Evolutionary conservation across 2,888 invertebrate species (phyloP), one percentile per base, ranked within the genome.

Genomic region (Yponomeuta plumbellus): DNA sequence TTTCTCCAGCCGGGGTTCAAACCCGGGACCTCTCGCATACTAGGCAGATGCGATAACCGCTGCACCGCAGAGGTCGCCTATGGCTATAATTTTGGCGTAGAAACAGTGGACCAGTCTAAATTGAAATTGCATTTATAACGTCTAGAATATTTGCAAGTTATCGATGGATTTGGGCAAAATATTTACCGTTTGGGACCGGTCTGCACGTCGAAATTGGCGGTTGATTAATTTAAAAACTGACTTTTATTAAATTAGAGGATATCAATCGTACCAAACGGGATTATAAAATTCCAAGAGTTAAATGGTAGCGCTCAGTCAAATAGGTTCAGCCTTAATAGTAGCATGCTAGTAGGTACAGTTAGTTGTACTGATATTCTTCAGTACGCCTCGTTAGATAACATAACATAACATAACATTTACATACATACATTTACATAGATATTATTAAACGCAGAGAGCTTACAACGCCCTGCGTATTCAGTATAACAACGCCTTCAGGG

Each of bases 221-320:
- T 17, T 52, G 44, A 52, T 52, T 52, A 52, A 52, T 52, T 52
- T 52, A 52, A 52, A 52, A 52, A 52, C 44, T 44, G 44, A 44
- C 17, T 52, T 52, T 52, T 52, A 52, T 52, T 52, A 52, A 52
- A 52, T 52, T 52, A 52, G 44, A 52, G 44, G 44, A 52, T 52
- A 52, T 52, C 44, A 52, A 17, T 52, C 44, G 17, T 8, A 17
- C 17, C 44, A 52, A 34, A 52, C 44, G 5, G 1, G 17, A 13
- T 44, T 17, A 17, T 17, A 13, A 52, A 13, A 52, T 52, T 52
- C 44, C 44, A 52, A 52, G 13, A 6, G 44, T 52, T 52, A 52
- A 44, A 44, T 52, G 44, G 17, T 52, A 52, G 44, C 13, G 13
- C 17, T 52, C 44, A 52, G 2, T 52, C 17, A 17, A 52, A 52